A percentile compares a stretch with the other conserved stretches of the same genome.
Evolutionary conservation across 2,113 vertebrate species (phyloP).

Genomic region (Corvus cornix): DNA sequence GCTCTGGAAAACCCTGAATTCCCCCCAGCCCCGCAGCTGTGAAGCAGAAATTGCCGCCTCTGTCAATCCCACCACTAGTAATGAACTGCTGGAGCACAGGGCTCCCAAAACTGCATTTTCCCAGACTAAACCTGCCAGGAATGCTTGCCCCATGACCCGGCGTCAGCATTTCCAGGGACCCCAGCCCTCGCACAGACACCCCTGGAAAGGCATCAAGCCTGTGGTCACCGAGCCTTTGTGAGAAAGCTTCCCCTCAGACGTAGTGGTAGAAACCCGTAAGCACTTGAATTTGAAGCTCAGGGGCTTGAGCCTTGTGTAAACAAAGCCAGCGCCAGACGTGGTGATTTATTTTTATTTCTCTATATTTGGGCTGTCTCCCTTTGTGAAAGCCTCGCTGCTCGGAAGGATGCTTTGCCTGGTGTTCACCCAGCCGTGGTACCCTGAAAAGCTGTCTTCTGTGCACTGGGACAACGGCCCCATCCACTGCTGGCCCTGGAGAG

Average conservation of each 20-base stretch:
- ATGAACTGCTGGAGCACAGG: conserved; percentile 54
- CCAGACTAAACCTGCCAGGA: conserved; percentile 64
- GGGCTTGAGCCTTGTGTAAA: conserved; percentile 35
- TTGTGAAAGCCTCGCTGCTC: not conserved
- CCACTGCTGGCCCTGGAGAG: not conserved
- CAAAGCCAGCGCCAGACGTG: not conserved
- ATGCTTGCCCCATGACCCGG: not conserved
- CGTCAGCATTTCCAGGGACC: conserved; percentile 19
- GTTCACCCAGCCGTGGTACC: not conserved
- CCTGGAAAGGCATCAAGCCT: conserved; percentile 53
- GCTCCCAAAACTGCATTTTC: conserved; percentile 49
- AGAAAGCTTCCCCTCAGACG: conserved; percentile 39
- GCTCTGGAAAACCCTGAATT: conserved; percentile 41
- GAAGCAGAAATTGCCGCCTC: conserved; percentile 20
- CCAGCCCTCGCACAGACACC: not conserved
- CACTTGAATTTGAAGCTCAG: not conserved
- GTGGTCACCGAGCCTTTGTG: conserved; percentile 37
- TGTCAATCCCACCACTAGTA: conserved; percentile 8
- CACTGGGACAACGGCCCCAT: not conserved
- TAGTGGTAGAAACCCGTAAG: not conserved
- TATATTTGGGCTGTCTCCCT: conserved; percentile 37
- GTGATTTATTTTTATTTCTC: conserved; percentile 51
- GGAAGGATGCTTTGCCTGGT: not conserved
- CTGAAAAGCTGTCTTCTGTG: not conserved
- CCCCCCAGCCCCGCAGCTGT: conserved; percentile 49